These are phyloP conservation scores for Geophilus truncorum DNA, from an alignment of 2,888 invertebrate genomes.

Conservation along the genomic window DNA sequence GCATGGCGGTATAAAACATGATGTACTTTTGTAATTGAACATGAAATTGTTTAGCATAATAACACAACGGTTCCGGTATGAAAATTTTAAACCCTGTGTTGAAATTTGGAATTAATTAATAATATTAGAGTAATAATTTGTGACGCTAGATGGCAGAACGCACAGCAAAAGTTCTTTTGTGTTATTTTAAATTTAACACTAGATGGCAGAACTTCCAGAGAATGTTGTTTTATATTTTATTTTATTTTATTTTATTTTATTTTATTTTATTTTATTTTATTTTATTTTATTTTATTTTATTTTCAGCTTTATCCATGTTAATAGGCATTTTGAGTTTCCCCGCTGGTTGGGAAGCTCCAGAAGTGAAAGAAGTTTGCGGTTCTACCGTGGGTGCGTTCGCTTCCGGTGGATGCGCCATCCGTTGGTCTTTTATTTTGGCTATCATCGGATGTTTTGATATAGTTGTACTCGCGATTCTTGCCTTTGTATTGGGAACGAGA, in stretches of 20 bases:
- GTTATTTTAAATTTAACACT: too few species aligned
- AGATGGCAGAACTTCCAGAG: too few species aligned
- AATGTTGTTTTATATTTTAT: too few species aligned
- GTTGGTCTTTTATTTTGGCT: constrained; percentile 91
- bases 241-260: too few species aligned
- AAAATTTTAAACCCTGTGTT: too few species aligned
- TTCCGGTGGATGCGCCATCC: constrained; percentile 76
- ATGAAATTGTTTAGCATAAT: neutral
- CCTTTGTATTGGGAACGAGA: constrained; percentile 85
- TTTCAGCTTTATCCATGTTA: constrained; percentile 77
- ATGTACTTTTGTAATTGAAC: neutral
- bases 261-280: too few species aligned
- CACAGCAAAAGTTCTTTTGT: too few species aligned
- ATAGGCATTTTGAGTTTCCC: constrained; percentile 85
- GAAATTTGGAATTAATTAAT: too few species aligned
- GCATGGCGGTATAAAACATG: neutral
- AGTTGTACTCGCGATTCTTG: constrained; percentile 76
- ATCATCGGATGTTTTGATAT: constrained; percentile 82
- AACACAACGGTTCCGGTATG: too few species aligned
- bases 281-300: constrained; percentile 32
- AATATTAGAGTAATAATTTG: too few species aligned
- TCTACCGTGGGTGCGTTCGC: constrained; percentile 54
- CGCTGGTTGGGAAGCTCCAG: constrained; percentile 80
- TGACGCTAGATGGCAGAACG: too few species aligned
- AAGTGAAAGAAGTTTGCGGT: constrained; percentile 80